phyloP scores from a whole-genome alignment of 2,797 vertebrate species.

The Enteromius fasciolatus region DNA sequence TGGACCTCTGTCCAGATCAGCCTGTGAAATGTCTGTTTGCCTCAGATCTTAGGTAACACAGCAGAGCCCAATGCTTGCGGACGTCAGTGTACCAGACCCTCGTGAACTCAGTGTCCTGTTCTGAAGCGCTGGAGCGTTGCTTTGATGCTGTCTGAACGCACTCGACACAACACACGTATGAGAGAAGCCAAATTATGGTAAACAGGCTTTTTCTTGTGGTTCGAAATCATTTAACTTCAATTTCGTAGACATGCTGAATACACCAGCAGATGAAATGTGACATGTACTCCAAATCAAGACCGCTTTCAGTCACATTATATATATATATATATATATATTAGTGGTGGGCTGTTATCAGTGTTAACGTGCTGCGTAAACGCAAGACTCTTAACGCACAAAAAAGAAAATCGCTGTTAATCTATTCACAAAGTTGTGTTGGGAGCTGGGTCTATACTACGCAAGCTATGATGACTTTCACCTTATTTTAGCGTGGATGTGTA shows the following conservation, averaged over 20 bases:
- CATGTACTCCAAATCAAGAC: neutral
- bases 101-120: neutral
- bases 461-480: no score
- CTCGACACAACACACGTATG: neutral
- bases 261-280: neutral
- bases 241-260: neutral
- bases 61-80: neutral
- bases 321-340: no score
- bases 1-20: conserved; percentile 38
- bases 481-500: no score
- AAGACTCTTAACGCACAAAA: no score
- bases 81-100: neutral
- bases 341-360: no score
- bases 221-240: neutral
- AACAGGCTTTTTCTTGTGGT: neutral
- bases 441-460: no score
- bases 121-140: neutral
- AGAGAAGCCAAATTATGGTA: neutral
- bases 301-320: neutral
- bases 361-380: no score
- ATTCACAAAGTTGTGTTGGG: no score
- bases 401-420: no score
- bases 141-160: conserved; percentile 9
- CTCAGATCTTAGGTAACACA: conserved; percentile 14
- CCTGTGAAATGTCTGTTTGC: conserved; percentile 10